Base-by-base conservation (phyloP, 2,888 invertebrate genomes). In the Dyspetes luteomarginatus region DNA sequence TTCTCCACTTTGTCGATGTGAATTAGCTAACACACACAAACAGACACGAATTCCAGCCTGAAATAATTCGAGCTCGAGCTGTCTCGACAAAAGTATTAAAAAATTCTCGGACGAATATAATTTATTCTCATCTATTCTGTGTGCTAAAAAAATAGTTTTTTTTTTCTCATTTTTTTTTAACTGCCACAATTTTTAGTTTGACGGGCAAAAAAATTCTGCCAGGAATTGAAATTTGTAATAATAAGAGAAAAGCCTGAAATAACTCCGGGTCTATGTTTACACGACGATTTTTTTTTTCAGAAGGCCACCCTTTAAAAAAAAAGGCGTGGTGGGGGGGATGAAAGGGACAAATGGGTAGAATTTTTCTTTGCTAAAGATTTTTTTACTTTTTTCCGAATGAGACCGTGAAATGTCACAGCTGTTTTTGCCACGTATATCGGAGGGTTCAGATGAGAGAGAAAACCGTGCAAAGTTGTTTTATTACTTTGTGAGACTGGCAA, bases 51-150 rank as follows among this genome's bases (percentile, higher is more conserved):
- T 52, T 22, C 15, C 28, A 17, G n/a, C 5, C 64, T 45, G 30
- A 48, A 48, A 77, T 76, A 76, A 77, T 71, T 77, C 64, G 48
- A 56, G 56, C 69, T 36, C 64, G 56, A 9, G 36, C 17, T 60
- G 17, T n/a, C 36, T 36, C 3, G 17, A 36, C 22, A 41, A 36
- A 2, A 2, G 12, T 1, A 36, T 9, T 36, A 2, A 36, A 36
- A 36, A 36, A 36, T 36, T 36, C 36, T 9, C 36, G 5, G 36
- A 36, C 36, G 36, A 12, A 5, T 17, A 55, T 68, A 41, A 55
- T 68, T 55, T 43, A 68, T 55, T 55, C 55, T 7, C 52, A 68
- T 55, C 68, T 26, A 55, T 5, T 26, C 19, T 12, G 24, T 41
- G 17, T 12, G 41, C 22, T 52, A 22, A 41, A 55, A 4, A 36